A percentile compares a stretch with the other conserved stretches of the same genome.
phyloP scores from a whole-genome alignment of 1,140 invertebrate genomes.

The Leptinotarsa lineolata region DNA sequence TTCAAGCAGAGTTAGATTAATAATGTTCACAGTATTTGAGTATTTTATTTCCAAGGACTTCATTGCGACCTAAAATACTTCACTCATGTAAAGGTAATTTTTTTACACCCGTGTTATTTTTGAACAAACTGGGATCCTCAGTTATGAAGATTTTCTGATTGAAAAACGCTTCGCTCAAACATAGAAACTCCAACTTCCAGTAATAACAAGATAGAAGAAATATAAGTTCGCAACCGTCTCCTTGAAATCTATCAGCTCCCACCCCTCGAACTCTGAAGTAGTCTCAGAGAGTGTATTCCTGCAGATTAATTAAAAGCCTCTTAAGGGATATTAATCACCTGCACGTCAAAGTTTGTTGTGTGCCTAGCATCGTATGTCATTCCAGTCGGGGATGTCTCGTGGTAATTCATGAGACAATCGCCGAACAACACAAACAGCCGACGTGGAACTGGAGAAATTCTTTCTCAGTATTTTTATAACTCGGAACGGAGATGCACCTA shows the following conservation, averaged over 20 bases:
- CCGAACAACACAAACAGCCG: constrained; percentile 7
- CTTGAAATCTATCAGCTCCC: background rate
- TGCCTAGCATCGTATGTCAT: background rate
- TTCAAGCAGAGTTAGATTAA: no score
- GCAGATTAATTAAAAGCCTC: background rate
- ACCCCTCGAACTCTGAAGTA: background rate
- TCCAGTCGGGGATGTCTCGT: background rate
- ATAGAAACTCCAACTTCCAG: no score
- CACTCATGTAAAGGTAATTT: no score
- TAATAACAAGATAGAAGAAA: no score
- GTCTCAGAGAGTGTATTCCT: background rate
- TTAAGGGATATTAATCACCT: constrained; percentile 20
- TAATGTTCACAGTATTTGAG: no score
- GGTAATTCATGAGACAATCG: background rate
- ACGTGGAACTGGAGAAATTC: background rate
- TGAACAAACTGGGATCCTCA: no score
- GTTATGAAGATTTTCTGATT: no score
- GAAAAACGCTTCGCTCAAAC: no score
- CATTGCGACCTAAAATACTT: no score
- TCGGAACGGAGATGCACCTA: background rate
- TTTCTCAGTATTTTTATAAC: constrained; percentile 1
- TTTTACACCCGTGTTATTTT: no score
- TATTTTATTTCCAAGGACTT: no score
- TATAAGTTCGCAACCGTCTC: no score
- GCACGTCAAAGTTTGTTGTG: constrained; percentile 10